Base-by-base conservation (phyloP, 2,797 vertebrate species). In the Nyctalus aviator region DNA sequence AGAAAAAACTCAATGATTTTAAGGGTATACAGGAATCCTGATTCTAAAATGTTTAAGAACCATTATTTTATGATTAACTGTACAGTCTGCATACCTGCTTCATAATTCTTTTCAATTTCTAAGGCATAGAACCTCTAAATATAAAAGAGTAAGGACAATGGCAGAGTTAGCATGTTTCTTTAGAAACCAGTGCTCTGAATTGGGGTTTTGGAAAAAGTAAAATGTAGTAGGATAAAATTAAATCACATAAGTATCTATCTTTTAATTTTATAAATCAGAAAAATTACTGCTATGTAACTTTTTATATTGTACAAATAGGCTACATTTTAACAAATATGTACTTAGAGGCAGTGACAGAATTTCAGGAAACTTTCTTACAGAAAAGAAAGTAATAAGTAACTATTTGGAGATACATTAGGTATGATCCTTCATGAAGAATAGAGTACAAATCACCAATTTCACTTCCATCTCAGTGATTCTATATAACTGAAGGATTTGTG, bases 81-180 rank as follows among this genome's bases (percentile, higher is more conserved):
- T 66, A 66, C 0, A 59, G 32, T 55, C 9, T 32, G 37, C 15
- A 27, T 30, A 72, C 18, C 41, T 90, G 13, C 17, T 75, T 92
- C 15, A n/a, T 64, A 77, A 59, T 44, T 90, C 41, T 59, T 73
- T 95, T 77, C 37, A 94, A 88, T 55, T 90, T 91, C 41, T 94
- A 88, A 92, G 84, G 66, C 48, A 81, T 20, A 73, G 66, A 82
- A 91, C 8, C 23, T 89, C 35, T 85, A 90, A 77, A 78, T 68
- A 87, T 32, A 76, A 35, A 75, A 32, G 46, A 69, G 13, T 48
- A 82, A 86, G n/a, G 81, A 73, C 59, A 93, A 72, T 71, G 20
- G 37, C 32, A 71, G 44, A 53, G 5, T 0, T 32, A 93, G 21
- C 4, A 50, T 6, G 84, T 66, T 94, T 87, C 25, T 91, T 87